Conservation (phyloP, 1,140 invertebrate genomes). For the Polypedilum pembai region DNA sequence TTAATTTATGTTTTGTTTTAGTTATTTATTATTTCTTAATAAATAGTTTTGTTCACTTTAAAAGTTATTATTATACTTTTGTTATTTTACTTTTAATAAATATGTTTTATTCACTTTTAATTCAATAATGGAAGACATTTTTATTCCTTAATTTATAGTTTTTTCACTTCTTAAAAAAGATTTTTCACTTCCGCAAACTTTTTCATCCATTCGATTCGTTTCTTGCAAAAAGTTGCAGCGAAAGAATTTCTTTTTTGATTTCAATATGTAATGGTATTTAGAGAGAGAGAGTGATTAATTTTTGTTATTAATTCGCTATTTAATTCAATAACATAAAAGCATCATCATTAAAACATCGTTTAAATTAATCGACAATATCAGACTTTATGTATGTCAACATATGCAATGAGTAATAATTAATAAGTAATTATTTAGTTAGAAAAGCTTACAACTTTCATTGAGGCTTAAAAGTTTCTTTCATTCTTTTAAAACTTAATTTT, state of each 20-base stretch:
- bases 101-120: slow-evolving; percentile 14
- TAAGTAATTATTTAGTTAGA: not conserved
- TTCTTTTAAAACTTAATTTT: no score
- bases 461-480: not conserved
- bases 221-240: not conserved
- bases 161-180: slow-evolving; percentile 12
- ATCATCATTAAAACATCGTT: not conserved
- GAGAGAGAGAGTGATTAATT: not conserved
- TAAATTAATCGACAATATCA: slow-evolving; percentile 14
- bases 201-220: not conserved
- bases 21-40: not conserved
- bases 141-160: not conserved
- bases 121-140: slow-evolving; percentile 18
- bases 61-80: not conserved
- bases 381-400: slow-evolving; percentile 12
- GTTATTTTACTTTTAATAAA: slow-evolving; percentile 19
- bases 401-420: slow-evolving; percentile 19
- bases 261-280: not conserved
- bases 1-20: not conserved
- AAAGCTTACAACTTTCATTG: slow-evolving; percentile 18
- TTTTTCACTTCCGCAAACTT: not conserved
- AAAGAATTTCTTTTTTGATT: not conserved
- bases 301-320: not conserved
- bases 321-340: slow-evolving; percentile 7
- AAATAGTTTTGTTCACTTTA: slow-evolving; percentile 6